Conservation (phyloP, 2,888 invertebrate genomes). For the Brachylomia viminalis region DNA sequence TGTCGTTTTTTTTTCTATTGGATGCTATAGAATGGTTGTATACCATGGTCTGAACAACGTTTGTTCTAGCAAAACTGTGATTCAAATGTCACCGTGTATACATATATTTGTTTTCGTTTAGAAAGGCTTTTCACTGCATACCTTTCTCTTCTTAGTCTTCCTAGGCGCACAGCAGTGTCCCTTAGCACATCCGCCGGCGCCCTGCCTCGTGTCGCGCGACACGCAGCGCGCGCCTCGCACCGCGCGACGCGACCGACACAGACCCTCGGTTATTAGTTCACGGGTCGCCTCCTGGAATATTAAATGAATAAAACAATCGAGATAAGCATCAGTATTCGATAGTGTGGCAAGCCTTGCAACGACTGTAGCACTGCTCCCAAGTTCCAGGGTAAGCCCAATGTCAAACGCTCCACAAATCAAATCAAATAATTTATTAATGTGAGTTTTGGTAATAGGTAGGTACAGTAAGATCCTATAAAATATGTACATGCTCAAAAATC, state of each 20-base stretch:
- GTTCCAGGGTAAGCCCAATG: not conserved
- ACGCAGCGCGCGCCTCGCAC: conserved; percentile 94
- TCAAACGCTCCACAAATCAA: not conserved
- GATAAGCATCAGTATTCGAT: not conserved
- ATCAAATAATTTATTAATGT: not conserved
- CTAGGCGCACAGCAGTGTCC: conserved; percentile 97
- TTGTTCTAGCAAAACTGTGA: too few relatives aligned
- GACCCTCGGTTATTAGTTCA: conserved; percentile 97
- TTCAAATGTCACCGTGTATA: too few relatives aligned
- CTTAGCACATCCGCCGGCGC: conserved; percentile 96
- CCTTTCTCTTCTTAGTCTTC: conserved; percentile 98
- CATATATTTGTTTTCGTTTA: too few relatives aligned
- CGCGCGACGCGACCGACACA: conserved; percentile 97
- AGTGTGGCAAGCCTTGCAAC: not conserved
- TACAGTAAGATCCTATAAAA: not conserved
- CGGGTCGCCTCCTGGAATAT: conserved; percentile 94
- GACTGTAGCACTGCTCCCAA: not conserved
- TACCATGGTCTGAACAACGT: too few relatives aligned
- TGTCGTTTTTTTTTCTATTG: too few relatives aligned
- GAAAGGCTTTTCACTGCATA: conserved; percentile 73
- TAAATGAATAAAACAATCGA: not conserved
- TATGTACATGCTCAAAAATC: not conserved
- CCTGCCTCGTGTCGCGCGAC: conserved; percentile 89
- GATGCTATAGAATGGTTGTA: too few relatives aligned
- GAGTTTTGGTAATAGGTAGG: not conserved